Evolutionary conservation across 2,888 invertebrate genomes (phyloP), one percentile per base, ranked within the genome.

Genomic region (Unio pictorum): DNA sequence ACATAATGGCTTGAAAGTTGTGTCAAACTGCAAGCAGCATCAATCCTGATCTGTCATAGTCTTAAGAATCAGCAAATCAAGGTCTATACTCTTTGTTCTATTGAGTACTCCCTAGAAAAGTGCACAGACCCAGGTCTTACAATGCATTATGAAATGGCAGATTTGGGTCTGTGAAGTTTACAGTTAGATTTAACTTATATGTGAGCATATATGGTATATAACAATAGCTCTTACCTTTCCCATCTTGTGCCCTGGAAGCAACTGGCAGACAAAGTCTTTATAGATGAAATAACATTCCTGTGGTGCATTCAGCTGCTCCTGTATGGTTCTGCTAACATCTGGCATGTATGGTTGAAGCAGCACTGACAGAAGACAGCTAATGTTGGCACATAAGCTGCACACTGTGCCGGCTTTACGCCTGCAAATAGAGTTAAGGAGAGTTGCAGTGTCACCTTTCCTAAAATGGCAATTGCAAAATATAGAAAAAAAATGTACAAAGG

Each of bases 321-420:
- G 92, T 72, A 98, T 91, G 34, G 91, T 92, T 0, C 93, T 91
- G 56, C 94, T 92, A 0, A 95, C 94, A 64, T 93, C 92, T 0
- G 99, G 99, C 95, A 98, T 95, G 91, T 95, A 98, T 0, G 99
- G 99, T 71, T 94, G 93, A 55, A 99, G 89, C 23, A 99, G 90
- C 1, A 95, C 93, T 2, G 96, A 94, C 71, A 99, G 89, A 1
- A 98, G 91, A 77, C 93, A 95, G 74, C 93, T 93, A 83, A 97
- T 91, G 87, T 97, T 96, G 77, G 93, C 93, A 78, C 95, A 95
- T 34, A 99, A 87, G 1, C 95, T 96, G 64, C 98, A 94, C 0
- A 98, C 94, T 0, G 96, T 95, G 0, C 94, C 94, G 0, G 96
- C 97, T 54, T 59, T 59, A 59, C 3, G 59, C 59, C 59, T 23